Conservation (phyloP, 37 sponge, comb jelly and placozoan species). For the Beroe ovata region DNA sequence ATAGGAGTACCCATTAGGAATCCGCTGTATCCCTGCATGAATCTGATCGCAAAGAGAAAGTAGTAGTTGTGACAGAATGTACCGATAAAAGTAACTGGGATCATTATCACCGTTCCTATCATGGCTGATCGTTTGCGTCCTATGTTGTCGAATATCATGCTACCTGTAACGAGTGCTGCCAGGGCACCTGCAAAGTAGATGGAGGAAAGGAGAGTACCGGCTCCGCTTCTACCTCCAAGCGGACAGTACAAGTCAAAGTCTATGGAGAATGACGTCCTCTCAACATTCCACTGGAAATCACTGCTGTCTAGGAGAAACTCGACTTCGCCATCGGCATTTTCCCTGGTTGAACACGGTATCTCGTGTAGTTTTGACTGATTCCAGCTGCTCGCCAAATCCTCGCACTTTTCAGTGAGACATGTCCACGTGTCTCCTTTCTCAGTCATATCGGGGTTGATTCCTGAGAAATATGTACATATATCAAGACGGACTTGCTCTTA, state of each 20-base stretch:
- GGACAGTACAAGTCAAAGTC: conserved; percentile 40
- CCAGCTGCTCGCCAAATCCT: not conserved
- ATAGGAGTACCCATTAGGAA: not conserved
- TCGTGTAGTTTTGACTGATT: not conserved
- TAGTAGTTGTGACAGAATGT: conserved; percentile 20
- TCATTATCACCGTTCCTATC: not conserved
- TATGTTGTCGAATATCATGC: not conserved
- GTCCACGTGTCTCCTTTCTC: not conserved
- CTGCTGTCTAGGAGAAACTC: not conserved
- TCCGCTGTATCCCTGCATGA: not conserved
- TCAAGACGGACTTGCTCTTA: no score
- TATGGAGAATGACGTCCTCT: not conserved
- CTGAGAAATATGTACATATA: not conserved
- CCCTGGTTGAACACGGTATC: not conserved
- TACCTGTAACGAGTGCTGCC: not conserved
- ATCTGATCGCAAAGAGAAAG: conserved; percentile 48
- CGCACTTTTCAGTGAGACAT: not conserved
- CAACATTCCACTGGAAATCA: not conserved
- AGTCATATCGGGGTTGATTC: not conserved
- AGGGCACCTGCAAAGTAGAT: conserved; percentile 53
- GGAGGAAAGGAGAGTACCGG: not conserved
- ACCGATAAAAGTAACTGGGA: not conserved
- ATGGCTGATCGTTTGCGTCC: not conserved
- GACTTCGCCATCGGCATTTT: not conserved
- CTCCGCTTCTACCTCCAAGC: not conserved